Evolutionary conservation across 2,797 vertebrate species (phyloP), one percentile per base, ranked within the genome.

Genomic region (Gallinago stenura): DNA sequence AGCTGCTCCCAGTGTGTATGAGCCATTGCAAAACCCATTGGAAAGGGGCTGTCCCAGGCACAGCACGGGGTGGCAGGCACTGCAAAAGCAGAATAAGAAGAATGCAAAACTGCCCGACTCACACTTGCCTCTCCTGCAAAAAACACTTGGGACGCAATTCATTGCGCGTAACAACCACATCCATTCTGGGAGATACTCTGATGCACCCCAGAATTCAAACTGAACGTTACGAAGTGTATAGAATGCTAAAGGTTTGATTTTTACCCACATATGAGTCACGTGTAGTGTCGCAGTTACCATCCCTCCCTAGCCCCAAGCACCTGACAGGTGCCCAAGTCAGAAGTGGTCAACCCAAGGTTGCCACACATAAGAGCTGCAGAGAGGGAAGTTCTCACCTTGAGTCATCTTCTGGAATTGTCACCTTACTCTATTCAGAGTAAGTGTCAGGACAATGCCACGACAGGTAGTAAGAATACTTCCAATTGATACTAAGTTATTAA

Each of bases 1-100:
- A 37, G 35, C 35, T 37, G 35, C 35, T 37, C 9, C 35, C 35
- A 37, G 35, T 4, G 30, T 4, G 5, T 24, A 57, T 0, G 0
- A 84, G n/a, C 30, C 43, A 53, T n/a, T 62, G 65, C 18, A 46
- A 53, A 76, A 41, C 43, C 39, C 46, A 1, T 22, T 61, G 58
- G 35, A 51, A 92, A 58, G 2, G 26, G 51, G 14, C 14, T 51
- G n/a, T 65, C 66, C 51, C 1, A 60, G 4, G 2, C 2, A 1
- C 51, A 62, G 62, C 73, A 79, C 37, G 12, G 37, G 12, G 37
- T 5, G 39, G 83, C 18, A 41, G 12, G 22, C 25, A 26, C 39
- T 66, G 35, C 58, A 83, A 80, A 62, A 83, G 81, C n/a, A 61
- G 71, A 87, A 64, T 6, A 53, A 0, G 1, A 28, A 60, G 48